Evolutionary conservation across 2,888 invertebrate genomes (phyloP).

Genomic region (Chironomus tentans): DNA sequence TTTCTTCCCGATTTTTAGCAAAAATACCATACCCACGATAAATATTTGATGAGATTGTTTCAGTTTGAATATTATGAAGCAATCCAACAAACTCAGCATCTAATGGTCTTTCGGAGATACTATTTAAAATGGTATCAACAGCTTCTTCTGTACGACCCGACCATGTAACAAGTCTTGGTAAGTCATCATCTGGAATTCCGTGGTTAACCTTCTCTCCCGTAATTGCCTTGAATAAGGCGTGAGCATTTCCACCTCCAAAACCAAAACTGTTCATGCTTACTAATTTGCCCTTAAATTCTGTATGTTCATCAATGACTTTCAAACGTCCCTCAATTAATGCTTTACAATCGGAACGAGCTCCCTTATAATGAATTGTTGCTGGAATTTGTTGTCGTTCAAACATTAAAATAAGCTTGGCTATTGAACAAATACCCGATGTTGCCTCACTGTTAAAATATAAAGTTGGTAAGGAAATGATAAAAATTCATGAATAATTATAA

Average conservation of each 20-base stretch:
- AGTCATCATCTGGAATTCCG: conserved; percentile 48
- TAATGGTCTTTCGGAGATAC: conserved; percentile 47
- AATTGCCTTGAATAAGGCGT: conserved; percentile 55
- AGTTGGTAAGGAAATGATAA: no score
- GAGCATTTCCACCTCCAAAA: conserved; percentile 75
- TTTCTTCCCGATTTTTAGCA: conserved; percentile 29
- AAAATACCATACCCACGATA: conserved; percentile 59
- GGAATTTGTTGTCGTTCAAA: conserved; percentile 62
- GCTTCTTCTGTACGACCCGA: conserved; percentile 69
- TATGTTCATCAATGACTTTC: conserved; percentile 54
- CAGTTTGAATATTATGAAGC: conserved; percentile 46
- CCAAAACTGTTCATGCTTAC: conserved; percentile 83
- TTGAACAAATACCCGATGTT: conserved; percentile 45
- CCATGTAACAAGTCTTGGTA: conserved; percentile 57
- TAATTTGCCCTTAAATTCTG: conserved; percentile 61
- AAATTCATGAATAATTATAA: not conserved
- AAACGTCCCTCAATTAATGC: conserved; percentile 47
- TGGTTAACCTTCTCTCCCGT: conserved; percentile 51
- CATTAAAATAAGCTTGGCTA: conserved; percentile 52
- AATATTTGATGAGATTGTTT: conserved; percentile 50
- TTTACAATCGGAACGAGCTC: conserved; percentile 46
- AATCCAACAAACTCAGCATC: conserved; percentile 49
- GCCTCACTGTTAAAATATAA: conserved; percentile 36
- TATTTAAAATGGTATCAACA: conserved; percentile 51
- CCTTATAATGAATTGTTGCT: conserved; percentile 59